These are phyloP conservation scores for Sarcophilus harrisii DNA, from an alignment of 2,797 vertebrate species.

Conservation along the genomic window DNA sequence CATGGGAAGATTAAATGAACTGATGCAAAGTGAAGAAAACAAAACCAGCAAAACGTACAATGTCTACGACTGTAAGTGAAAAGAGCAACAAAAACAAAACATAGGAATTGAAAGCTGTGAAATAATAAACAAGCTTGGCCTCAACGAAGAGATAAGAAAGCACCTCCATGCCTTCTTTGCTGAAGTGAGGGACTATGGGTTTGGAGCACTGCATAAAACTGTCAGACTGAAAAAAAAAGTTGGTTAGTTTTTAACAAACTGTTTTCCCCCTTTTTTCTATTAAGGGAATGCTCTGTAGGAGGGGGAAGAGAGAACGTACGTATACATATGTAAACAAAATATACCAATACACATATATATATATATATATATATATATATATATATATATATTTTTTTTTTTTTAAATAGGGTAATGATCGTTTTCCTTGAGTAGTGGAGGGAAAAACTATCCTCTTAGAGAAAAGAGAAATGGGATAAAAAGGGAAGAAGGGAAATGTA, in stretches of 20 bases:
- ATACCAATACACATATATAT: neutral
- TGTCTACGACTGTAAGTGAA: neutral
- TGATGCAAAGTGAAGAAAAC: neutral
- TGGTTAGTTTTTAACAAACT: neutral
- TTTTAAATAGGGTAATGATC: neutral
- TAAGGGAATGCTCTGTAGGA: neutral
- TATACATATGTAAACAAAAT: neutral
- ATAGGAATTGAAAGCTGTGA: neutral
- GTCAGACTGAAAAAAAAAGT: neutral
- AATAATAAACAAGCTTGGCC: neutral
- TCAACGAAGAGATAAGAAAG: neutral
- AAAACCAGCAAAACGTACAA: neutral
- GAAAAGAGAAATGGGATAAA: neutral
- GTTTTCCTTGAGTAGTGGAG: neutral
- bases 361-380: no score
- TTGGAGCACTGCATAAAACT: neutral
- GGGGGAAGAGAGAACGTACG: neutral
- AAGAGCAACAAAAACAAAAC: neutral
- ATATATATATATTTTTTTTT: neutral
- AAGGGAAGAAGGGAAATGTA: neutral
- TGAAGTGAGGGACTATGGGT: neutral
- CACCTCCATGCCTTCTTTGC: neutral
- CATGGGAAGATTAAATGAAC: neutral
- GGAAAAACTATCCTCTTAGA: neutral
- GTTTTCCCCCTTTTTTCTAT: neutral